Percentiles rank a stretch among this genome's conserved stretches.
phyloP scores from a whole-genome alignment of 2,888 invertebrate species.

The Taphrorychus bicolor region DNA sequence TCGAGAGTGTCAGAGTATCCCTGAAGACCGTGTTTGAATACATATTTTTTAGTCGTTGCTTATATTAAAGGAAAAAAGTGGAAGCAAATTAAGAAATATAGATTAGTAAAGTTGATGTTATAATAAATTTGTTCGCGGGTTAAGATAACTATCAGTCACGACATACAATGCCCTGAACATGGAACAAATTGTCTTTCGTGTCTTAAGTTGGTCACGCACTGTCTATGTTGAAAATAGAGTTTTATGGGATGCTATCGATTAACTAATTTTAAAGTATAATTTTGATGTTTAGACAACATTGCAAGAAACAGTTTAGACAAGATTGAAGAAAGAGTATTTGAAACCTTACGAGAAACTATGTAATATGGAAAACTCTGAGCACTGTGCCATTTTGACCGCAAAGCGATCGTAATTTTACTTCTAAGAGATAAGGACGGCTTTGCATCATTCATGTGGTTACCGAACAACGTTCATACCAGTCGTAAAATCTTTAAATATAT shows the following conservation, averaged over 20 bases:
- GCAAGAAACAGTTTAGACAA: no score
- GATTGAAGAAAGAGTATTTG: slow-evolving; percentile 25
- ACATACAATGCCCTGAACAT: no score
- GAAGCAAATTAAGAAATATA: background rate
- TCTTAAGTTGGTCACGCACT: background rate
- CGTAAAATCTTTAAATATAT: slow-evolving; percentile 39
- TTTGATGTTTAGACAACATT: no score
- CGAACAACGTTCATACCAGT: slow-evolving; percentile 31
- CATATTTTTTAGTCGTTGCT: background rate
- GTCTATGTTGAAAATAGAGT: background rate
- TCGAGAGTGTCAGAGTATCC: background rate
- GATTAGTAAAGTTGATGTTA: background rate
- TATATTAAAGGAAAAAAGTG: no score
- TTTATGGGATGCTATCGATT: background rate
- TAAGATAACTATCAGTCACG: background rate
- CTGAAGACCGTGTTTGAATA: background rate
- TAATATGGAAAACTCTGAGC: no score
- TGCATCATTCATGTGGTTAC: slow-evolving; percentile 42
- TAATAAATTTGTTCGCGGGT: background rate
- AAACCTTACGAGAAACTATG: no score
- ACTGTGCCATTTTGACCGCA: slow-evolving; percentile 41
- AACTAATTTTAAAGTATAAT: no score
- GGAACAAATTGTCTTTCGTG: background rate
- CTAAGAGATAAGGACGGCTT: slow-evolving; percentile 39
- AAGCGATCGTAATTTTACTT: slow-evolving; percentile 41